phyloP scores from a whole-genome alignment of 1,140 invertebrate species.

The Leptinotarsa undecemlineata region DNA sequence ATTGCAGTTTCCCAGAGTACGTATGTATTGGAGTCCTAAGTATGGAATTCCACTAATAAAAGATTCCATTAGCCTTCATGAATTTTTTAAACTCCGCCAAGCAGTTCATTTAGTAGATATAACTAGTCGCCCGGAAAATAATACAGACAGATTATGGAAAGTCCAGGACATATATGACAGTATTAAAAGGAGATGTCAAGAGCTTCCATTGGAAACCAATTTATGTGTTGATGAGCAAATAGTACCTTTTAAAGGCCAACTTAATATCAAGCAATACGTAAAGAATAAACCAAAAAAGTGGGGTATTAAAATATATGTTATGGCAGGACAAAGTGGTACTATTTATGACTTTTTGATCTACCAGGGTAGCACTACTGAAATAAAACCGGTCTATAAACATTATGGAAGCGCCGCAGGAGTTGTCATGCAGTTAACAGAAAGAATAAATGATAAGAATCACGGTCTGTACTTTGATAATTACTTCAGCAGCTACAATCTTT shows the following conservation, averaged over 20 bases:
- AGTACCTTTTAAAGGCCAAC: conserved; percentile 50
- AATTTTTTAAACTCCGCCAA: conserved; percentile 28
- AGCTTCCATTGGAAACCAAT: conserved; percentile 23
- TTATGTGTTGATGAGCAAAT: conserved; percentile 45
- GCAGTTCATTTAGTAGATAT: conserved; percentile 29
- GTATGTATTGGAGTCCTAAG: conserved; percentile 30
- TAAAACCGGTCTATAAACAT: conserved; percentile 30
- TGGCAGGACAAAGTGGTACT: conserved; percentile 31
- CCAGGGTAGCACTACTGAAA: conserved; percentile 41
- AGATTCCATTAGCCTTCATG: conserved; percentile 26
- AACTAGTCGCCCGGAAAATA: conserved; percentile 12
- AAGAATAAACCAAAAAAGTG: conserved; percentile 36
- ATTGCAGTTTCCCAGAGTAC: conserved; percentile 27
- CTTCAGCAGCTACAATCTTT: conserved; percentile 52
- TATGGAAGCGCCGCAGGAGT: conserved; percentile 26
- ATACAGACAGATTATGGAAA: conserved; percentile 30
- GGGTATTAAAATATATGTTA: conserved; percentile 38
- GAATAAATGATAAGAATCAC: conserved; percentile 28
- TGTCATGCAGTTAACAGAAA: conserved; percentile 31
- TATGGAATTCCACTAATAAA: conserved; percentile 21
- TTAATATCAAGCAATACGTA: conserved; percentile 36
- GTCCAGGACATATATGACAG: conserved; percentile 16
- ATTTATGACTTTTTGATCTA: conserved; percentile 39
- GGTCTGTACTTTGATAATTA: conserved; percentile 45
- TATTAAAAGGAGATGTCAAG: conserved; percentile 16